Evolutionary conservation across 2,888 invertebrate genomes (phyloP).

Genomic region (Lepetodrilus schrolli): DNA sequence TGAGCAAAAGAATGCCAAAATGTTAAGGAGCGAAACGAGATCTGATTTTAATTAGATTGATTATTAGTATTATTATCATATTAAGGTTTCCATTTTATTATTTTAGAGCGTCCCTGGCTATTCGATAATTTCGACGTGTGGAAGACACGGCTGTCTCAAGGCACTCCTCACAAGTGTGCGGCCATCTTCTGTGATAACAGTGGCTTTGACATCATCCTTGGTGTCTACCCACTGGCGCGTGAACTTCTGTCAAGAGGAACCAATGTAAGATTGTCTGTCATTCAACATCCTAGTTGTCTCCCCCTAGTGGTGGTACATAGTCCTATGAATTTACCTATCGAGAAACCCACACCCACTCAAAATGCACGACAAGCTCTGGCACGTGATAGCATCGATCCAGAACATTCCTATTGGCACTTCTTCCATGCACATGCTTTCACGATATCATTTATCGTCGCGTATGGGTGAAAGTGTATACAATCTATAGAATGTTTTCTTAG

Average conservation of each 20-base stretch:
- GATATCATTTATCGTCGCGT: no score
- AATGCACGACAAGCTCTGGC: no score
- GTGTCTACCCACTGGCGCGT: conserved; percentile 91
- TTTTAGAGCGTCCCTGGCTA: conserved; percentile 87
- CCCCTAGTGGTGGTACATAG: neutral
- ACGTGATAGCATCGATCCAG: no score
- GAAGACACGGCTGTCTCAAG: conserved; percentile 80
- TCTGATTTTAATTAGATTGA: no score
- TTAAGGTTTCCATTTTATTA: neutral
- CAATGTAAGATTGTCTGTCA: conserved; percentile 84
- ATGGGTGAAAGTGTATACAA: no score
- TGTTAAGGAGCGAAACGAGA: no score
- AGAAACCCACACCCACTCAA: no score
- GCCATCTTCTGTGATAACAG: conserved; percentile 97
- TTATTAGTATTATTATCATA: no score
- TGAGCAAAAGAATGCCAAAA: no score
- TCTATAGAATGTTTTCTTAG: no score
- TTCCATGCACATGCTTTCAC: no score
- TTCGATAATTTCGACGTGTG: conserved; percentile 90
- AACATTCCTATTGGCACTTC: no score
- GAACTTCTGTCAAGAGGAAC: conserved; percentile 87
- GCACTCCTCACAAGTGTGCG: conserved; percentile 85
- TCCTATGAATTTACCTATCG: neutral
- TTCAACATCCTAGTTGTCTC: neutral
- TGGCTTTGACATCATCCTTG: conserved; percentile 94